These are phyloP conservation scores for Limnephilus auricula DNA, from an alignment of 2,888 invertebrate species.

Conservation along the genomic window DNA sequence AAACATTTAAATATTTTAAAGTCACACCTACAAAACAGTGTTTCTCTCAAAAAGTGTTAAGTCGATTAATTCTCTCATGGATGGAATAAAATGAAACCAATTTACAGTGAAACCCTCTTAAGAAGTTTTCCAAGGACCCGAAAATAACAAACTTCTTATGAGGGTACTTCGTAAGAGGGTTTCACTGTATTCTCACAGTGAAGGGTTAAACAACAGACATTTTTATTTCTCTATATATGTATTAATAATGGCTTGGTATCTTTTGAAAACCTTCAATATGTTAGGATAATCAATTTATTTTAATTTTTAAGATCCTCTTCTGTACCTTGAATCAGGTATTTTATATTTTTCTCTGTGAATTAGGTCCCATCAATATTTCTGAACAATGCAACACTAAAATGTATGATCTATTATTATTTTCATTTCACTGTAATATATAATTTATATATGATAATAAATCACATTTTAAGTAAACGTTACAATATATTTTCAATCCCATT, in stretches of 20 bases:
- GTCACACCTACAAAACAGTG: neutral
- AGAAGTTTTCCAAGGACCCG: no score
- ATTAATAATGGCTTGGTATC: neutral
- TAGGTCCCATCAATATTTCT: neutral
- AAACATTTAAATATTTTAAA: neutral
- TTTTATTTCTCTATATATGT: neutral
- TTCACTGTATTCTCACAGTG: no score
- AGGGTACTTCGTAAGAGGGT: no score
- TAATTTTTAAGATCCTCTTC: neutral
- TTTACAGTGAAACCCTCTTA: no score
- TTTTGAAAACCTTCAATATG: neutral
- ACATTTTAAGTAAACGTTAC: conserved; percentile 12
- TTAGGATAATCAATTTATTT: neutral
- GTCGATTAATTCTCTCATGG: neutral
- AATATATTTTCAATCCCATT: neutral
- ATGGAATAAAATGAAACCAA: neutral
- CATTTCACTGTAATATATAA: conserved; percentile 14
- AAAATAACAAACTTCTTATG: no score
- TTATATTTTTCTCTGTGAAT: neutral
- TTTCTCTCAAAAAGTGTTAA: no score
- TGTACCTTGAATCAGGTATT: neutral
- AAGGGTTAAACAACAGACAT: no score
- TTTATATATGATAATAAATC: conserved; percentile 29
- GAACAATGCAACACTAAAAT: neutral
- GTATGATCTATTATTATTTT: neutral